Percentiles rank a stretch among this genome's conserved stretches.
phyloP scores from a whole-genome alignment of 2,888 invertebrate genomes.

The Oscheius sp. region DNA sequence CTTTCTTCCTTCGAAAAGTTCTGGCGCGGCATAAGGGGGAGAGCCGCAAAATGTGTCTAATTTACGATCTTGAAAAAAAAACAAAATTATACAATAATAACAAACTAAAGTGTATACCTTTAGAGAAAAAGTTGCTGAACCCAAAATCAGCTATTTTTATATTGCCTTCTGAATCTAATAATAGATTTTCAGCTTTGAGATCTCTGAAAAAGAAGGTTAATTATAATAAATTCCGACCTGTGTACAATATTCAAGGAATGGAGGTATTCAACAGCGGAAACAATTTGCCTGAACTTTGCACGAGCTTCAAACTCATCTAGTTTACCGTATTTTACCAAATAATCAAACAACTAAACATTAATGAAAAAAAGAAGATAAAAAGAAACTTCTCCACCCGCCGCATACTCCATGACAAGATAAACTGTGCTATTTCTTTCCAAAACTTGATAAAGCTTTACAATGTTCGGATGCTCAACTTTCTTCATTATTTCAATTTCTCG shows the following conservation, averaged over 20 bases:
- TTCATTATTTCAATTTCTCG: constrained; percentile 98
- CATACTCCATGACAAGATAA: constrained; percentile 99
- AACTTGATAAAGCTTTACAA: constrained; percentile 79
- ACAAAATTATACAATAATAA: too few species aligned
- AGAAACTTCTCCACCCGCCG: constrained; percentile 81
- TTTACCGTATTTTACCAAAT: constrained; percentile 74
- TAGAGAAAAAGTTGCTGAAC: constrained; percentile 60
- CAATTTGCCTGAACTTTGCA: constrained; percentile 79
- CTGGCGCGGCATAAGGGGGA: constrained; percentile 97
- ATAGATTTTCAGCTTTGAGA: constrained; percentile 91
- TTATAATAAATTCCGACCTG: constrained; percentile 72
- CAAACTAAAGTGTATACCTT: constrained; percentile 75
- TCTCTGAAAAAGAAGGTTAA: constrained; percentile 26
- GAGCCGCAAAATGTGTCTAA: constrained; percentile 99
- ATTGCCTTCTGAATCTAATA: constrained; percentile 99
- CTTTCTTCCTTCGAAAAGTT: constrained; percentile 98
- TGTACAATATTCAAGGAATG: constrained; percentile 99
- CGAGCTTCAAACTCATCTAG: constrained; percentile 72
- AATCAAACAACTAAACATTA: constrained; percentile 98
- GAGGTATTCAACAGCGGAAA: constrained; percentile 99
- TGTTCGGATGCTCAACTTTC: constrained; percentile 99
- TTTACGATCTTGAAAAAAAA: constrained; percentile 84
- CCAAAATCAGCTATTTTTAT: constrained; percentile 93
- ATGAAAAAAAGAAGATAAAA: constrained; percentile 12
- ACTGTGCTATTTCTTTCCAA: constrained; percentile 99